Percentiles rank a stretch among this genome's conserved stretches.
These are phyloP conservation scores for Lagocephalus sceleratus DNA, from an alignment of 2,797 vertebrate genomes.

Conservation along the genomic window DNA sequence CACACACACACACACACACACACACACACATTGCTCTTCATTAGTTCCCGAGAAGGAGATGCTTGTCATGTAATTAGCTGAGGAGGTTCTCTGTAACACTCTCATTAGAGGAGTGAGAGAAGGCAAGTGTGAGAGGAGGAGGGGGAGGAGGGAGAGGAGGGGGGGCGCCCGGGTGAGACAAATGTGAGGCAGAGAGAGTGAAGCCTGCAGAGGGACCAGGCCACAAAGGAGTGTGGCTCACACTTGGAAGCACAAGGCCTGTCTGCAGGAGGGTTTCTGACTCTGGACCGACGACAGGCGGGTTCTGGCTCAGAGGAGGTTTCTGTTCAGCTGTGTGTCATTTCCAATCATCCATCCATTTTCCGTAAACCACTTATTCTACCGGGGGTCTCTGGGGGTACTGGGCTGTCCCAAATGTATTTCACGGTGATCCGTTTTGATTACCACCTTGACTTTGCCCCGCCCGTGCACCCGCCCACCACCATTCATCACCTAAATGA, in stretches of 20 bases:
- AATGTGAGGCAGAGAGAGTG: constrained; percentile 4
- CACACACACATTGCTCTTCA: constrained; percentile 66
- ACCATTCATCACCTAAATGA: too few species aligned
- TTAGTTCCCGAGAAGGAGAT: constrained; percentile 73
- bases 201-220: constrained; percentile 11
- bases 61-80: constrained; percentile 74
- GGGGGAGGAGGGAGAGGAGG: constrained; percentile 42
- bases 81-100: constrained; percentile 61
- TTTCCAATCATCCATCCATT: too few species aligned
- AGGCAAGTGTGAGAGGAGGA: constrained; percentile 38
- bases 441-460: too few species aligned
- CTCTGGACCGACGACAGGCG: background rate
- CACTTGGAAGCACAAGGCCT: constrained; percentile 19
- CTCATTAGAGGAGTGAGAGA: constrained; percentile 66
- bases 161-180: constrained; percentile 12
- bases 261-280: constrained; percentile 17
- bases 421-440: too few species aligned
- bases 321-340: too few species aligned
- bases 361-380: constrained; percentile 1
- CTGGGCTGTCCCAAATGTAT: background rate
- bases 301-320: too few species aligned
- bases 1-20: too few species aligned
- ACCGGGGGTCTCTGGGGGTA: background rate
- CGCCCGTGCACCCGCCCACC: too few species aligned
- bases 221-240: constrained; percentile 16